A percentile compares a stretch with the other conserved stretches of the same genome.
Evolutionary conservation across 2,888 invertebrate genomes (phyloP).

Genomic region (Dynastes hyllus): DNA sequence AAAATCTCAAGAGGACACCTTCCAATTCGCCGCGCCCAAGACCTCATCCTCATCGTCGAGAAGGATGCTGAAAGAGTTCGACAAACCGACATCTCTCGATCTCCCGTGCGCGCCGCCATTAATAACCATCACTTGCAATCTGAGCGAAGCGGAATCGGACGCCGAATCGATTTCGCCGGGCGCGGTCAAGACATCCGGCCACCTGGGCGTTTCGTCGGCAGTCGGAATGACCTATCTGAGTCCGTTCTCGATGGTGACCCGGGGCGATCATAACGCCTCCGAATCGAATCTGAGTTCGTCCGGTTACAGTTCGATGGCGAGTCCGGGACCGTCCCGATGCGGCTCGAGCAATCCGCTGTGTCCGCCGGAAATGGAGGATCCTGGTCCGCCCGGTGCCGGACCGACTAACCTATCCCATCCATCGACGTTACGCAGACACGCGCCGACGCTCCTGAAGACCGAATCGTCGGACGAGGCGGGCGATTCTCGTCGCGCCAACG

Average conservation of each 20-base stretch:
- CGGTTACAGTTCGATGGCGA: conserved; percentile 90
- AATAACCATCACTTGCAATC: conserved; percentile 84
- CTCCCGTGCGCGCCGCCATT: conserved; percentile 79
- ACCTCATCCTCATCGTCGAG: conserved; percentile 54
- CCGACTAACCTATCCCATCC: conserved; percentile 62
- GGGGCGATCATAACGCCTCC: conserved; percentile 84
- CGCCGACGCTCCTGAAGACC: conserved; percentile 76
- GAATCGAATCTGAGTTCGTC: conserved; percentile 90
- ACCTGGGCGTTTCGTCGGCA: conserved; percentile 72
- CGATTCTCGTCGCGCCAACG: conserved; percentile 57
- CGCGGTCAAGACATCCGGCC: conserved; percentile 70
- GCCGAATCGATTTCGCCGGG: conserved; percentile 80
- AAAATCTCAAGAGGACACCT: conserved; percentile 67
- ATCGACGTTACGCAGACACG: conserved; percentile 71
- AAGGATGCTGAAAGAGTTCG: conserved; percentile 77
- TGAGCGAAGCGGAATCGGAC: conserved; percentile 85
- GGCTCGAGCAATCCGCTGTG: conserved; percentile 87
- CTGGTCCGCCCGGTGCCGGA: conserved; percentile 75
- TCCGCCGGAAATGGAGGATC: conserved; percentile 84
- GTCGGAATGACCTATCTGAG: conserved; percentile 83
- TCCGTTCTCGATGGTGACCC: conserved; percentile 83
- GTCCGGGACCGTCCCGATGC: conserved; percentile 87
- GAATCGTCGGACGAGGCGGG: conserved; percentile 66
- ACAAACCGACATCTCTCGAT: conserved; percentile 77
- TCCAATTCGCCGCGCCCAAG: conserved; percentile 62